These are phyloP conservation scores for Schizotus pectinicornis DNA, from an alignment of 2,888 invertebrate species.

Conservation along the genomic window DNA sequence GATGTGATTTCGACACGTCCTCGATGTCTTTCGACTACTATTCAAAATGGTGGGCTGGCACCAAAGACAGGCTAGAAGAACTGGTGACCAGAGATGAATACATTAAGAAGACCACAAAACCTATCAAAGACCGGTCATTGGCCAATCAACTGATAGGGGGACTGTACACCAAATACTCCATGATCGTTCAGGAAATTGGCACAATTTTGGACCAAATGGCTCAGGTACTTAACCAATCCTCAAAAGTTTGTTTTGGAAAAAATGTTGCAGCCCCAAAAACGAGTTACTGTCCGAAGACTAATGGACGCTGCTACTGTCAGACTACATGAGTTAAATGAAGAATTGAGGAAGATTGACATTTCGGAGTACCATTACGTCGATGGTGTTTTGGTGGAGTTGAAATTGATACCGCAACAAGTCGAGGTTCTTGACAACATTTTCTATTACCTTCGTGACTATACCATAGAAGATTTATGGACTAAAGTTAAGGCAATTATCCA, in stretches of 20 bases:
- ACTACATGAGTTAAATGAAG: conserved; percentile 65
- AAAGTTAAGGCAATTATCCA: conserved; percentile 37
- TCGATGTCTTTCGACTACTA: conserved; percentile 60
- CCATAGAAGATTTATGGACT: conserved; percentile 51
- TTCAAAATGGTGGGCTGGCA: conserved; percentile 60
- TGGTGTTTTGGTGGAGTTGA: conserved; percentile 70
- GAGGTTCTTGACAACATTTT: conserved; percentile 68
- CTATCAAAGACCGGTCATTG: conserved; percentile 58
- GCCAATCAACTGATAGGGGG: conserved; percentile 62
- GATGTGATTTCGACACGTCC: neutral
- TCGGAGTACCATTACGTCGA: conserved; percentile 76
- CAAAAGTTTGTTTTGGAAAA: neutral
- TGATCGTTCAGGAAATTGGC: conserved; percentile 64
- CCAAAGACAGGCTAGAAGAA: conserved; percentile 56
- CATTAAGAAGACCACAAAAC: conserved; percentile 39
- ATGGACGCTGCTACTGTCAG: conserved; percentile 65
- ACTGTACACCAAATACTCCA: conserved; percentile 62
- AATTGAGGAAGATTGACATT: conserved; percentile 64
- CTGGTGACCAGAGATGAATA: conserved; percentile 55
- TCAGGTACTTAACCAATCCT: conserved; percentile 45
- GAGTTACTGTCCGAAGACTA: conserved; percentile 63
- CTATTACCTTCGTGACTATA: conserved; percentile 65
- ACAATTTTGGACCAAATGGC: conserved; percentile 68
- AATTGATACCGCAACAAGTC: conserved; percentile 72
- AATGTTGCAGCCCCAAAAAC: conserved; percentile 62